A percentile compares a stretch with the other conserved stretches of the same genome.
phyloP scores from a whole-genome alignment of 2,113 vertebrate genomes.

The Pygathrix nemaeus region DNA sequence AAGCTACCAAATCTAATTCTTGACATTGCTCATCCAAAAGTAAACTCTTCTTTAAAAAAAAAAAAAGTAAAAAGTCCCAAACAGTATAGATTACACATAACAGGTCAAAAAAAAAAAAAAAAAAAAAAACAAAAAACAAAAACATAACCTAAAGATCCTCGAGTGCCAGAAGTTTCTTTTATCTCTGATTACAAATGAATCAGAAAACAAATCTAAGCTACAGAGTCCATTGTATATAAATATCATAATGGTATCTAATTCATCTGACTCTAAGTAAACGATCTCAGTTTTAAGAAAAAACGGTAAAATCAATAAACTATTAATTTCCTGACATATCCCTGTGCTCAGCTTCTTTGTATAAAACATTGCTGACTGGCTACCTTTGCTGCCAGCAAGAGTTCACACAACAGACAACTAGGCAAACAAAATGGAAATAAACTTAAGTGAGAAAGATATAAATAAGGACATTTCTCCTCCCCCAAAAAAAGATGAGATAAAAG shows the following conservation, averaged over 20 bases:
- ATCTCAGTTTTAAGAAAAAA: constrained; percentile 1
- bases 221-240: neutral
- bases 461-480: neutral
- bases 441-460: neutral
- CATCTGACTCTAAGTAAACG: neutral
- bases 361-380: constrained; percentile 3
- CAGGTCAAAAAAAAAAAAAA: neutral
- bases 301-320: neutral
- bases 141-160: neutral
- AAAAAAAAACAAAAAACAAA: neutral
- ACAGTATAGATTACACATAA: neutral
- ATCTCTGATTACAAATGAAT: neutral
- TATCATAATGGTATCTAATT: neutral
- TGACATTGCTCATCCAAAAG: constrained; percentile 13
- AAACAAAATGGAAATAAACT: constrained; percentile 17
- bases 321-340: neutral
- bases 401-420: neutral
- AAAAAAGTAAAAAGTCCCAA: neutral
- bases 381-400: neutral
- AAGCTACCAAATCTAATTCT: neutral
- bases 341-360: constrained; percentile 10
- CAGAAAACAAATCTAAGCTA: neutral
- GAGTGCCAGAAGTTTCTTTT: neutral
- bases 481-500: neutral
- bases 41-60: neutral